These are phyloP conservation scores for Anthoscopus minutus DNA, from an alignment of 2,113 vertebrate species.

Conservation along the genomic window DNA sequence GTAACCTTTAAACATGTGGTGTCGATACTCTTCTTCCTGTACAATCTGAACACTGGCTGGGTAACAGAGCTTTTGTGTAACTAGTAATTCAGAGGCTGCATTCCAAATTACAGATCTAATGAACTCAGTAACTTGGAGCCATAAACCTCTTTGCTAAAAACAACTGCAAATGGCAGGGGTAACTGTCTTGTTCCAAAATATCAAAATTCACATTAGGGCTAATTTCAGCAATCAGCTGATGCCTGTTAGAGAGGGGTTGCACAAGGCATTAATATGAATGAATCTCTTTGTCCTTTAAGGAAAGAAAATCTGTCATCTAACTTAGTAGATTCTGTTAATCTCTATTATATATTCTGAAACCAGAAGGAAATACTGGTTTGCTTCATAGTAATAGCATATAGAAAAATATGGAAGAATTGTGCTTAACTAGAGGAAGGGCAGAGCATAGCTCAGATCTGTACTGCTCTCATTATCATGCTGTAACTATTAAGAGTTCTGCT, in stretches of 20 bases:
- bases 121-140: neutral
- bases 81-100: constrained; percentile 37
- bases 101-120: constrained; percentile 60
- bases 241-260: neutral
- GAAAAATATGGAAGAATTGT: neutral
- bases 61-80: constrained; percentile 35
- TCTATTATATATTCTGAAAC: constrained; percentile 8
- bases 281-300: neutral
- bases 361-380: neutral
- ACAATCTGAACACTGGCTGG: constrained; percentile 55
- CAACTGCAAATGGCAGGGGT: neutral
- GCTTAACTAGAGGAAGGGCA: neutral
- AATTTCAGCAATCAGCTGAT: neutral
- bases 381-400: neutral
- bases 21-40: constrained; percentile 42
- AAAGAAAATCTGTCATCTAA: neutral
- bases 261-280: neutral
- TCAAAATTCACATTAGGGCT: neutral
- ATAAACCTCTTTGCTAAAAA: neutral
- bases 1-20: constrained; percentile 55
- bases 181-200: neutral
- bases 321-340: neutral
- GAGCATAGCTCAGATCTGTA: neutral
- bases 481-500: neutral
- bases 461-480: neutral